Percentiles rank a stretch among this genome's conserved stretches.
phyloP scores from a whole-genome alignment of 2,797 vertebrate genomes.

The Cryptoprocta ferox region DNA sequence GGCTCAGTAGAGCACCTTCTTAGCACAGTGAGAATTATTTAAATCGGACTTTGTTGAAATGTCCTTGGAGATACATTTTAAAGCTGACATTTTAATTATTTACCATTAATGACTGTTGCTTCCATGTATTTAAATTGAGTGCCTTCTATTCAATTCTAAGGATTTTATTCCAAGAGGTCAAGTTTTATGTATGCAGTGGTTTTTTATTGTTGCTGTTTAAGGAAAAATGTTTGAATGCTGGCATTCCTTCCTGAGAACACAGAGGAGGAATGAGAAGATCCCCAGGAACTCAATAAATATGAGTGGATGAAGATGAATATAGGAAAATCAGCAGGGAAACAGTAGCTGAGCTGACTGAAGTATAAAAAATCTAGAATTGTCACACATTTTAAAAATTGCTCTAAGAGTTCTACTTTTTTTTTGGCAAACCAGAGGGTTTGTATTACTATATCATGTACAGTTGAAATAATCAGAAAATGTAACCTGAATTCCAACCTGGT shows the following conservation, averaged over 20 bases:
- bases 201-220: conserved; percentile 21
- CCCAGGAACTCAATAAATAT: background rate
- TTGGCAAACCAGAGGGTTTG: background rate
- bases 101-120: background rate
- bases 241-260: background rate
- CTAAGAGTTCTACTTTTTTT: background rate
- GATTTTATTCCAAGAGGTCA: conserved; percentile 17
- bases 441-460: background rate
- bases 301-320: background rate
- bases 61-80: background rate
- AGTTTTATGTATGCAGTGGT: background rate
- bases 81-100: conserved; percentile 1
- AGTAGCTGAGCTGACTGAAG: background rate
- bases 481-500: background rate
- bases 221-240: conserved; percentile 10
- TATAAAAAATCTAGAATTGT: background rate
- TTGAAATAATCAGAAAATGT: background rate
- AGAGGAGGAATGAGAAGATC: background rate
- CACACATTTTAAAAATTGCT: background rate
- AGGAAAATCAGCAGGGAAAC: background rate
- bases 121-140: background rate
- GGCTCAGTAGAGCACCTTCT: background rate
- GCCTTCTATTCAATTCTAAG: background rate
- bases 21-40: background rate
- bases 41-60: background rate